These are phyloP conservation scores for Ctenodactylus gundi DNA, from an alignment of 2,113 vertebrate species.

Conservation along the genomic window DNA sequence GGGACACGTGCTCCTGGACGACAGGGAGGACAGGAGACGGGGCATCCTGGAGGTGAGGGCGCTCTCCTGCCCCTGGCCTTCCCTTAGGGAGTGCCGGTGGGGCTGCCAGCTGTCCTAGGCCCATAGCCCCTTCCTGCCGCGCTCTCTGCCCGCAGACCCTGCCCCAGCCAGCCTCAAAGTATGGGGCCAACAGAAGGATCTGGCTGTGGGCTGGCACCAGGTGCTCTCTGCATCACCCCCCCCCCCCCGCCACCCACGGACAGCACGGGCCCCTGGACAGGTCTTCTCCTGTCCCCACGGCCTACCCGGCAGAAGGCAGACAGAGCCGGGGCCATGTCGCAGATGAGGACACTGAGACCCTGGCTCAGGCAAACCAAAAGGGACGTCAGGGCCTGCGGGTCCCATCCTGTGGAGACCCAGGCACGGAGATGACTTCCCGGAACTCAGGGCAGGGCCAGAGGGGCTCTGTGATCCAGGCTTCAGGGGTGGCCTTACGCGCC, in stretches of 20 bases:
- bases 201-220: background rate
- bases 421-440: background rate
- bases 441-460: background rate
- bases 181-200: background rate
- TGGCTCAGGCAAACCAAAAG: background rate
- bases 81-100: accelerated
- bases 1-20: constrained; percentile 46
- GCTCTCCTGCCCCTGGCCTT: accelerated
- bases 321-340: no score
- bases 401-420: background rate
- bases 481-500: no score
- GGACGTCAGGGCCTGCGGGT: background rate
- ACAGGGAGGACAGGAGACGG: constrained; percentile 75
- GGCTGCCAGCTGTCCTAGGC: accelerated
- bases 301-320: background rate
- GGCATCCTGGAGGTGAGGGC: constrained; percentile 85
- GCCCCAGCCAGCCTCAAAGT: accelerated
- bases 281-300: accelerated
- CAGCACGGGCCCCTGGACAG: background rate
- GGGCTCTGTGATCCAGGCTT: no score
- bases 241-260: background rate
- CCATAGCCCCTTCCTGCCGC: no score
- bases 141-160: background rate
- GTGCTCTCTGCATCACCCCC: no score
- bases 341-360: background rate